Evolutionary conservation across 35 echinoderm and acorn worm genomes (phyloP).

Genomic region (Apostichopus californicus): DNA sequence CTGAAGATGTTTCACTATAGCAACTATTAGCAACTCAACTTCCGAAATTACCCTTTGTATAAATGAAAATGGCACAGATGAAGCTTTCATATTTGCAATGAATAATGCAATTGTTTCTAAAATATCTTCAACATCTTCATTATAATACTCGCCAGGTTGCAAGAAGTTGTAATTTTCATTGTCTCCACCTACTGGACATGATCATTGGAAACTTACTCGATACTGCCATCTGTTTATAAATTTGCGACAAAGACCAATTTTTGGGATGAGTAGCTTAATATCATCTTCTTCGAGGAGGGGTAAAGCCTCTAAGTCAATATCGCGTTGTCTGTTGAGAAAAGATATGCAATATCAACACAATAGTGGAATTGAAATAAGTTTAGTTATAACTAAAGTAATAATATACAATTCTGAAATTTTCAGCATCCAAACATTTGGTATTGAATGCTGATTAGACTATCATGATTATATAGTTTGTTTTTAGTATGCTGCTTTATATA

Average conservation of each 20-base stretch:
- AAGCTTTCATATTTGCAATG: not conserved
- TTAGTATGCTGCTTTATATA: no score
- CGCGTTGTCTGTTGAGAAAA: constrained; percentile 2
- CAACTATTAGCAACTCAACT: not conserved
- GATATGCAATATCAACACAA: no score
- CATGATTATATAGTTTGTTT: no score
- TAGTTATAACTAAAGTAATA: no score
- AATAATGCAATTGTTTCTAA: not conserved
- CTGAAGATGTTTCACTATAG: constrained; percentile 22
- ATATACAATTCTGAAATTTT: no score
- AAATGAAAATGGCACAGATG: not conserved
- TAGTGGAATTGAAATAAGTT: no score
- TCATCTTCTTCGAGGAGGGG: constrained; percentile 14
- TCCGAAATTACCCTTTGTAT: constrained; percentile 31
- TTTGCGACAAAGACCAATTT: constrained; percentile 13
- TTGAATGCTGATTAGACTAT: no score
- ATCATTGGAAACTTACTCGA: constrained; percentile 18
- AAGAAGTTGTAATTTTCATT: not conserved
- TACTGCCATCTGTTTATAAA: constrained; percentile 18
- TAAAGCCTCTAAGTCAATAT: constrained; percentile 9
- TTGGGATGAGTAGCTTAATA: constrained; percentile 21
- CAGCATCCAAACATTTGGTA: no score
- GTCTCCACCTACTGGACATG: not conserved
- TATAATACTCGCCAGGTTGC: not conserved
- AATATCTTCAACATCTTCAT: not conserved